Evolutionary conservation across 2,888 invertebrate species (phyloP), one percentile per base, ranked within the genome.

Genomic region (Nemurella pictetii): DNA sequence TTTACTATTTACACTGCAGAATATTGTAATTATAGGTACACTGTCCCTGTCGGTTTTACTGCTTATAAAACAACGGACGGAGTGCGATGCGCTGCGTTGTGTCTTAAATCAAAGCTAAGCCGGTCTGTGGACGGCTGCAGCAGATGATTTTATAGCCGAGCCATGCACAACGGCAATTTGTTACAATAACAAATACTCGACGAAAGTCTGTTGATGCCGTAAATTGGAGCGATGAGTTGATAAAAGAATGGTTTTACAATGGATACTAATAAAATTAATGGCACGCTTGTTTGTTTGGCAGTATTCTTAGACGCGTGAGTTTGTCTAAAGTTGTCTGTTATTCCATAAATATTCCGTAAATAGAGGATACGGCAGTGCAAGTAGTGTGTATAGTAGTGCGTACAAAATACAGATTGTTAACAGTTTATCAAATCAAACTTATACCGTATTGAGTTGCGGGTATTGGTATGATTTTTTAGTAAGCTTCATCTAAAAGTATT

Each of bases 221-320:
- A 81, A 81, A 36, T 81, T 81, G 80, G 80, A 81, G 80, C 35
- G 80, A 81, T 81, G 32, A 81, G 35, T 81, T 81, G 28, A 78
- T 78, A 29, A 78, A 78, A 55, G 55, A 55, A 29, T 78, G 78
- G 12, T 27, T 30, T 30, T 28, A 78, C 78, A 78, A 78, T 28
- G 78, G 78, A 2, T 30, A 30, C 78, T 30, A 78, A 78, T 78
- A 78, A 78, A 78, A 55, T 12, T 55, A 55, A 55, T 55, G 55
- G 55, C 55, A 3, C 20, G 55, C 55, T 55, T 55, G 55, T 55
- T 55, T 55, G 15, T 20, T 2, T 55, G 9, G 55, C 55, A 15
- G 9, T 20, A 5, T 32, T 32, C 32, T 5, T 9, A 9, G 9
- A 55, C 15, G 20, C 55, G 20, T 20, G 20, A 12, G 55, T 55